These are phyloP conservation scores for Timema podura DNA, from an alignment of 2,888 invertebrate species.

Conservation along the genomic window DNA sequence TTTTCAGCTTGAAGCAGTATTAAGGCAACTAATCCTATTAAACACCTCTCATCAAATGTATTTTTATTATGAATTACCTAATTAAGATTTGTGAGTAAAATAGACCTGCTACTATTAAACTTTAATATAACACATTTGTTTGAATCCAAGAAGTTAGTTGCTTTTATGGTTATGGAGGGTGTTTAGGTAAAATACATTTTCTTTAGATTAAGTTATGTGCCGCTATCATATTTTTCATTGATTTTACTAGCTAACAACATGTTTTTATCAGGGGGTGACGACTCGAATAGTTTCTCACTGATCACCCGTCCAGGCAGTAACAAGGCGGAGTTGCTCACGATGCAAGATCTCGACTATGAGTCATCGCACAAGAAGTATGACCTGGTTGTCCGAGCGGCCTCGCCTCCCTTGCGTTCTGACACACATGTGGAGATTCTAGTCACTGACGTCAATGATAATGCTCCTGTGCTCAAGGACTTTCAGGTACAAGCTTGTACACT, in stretches of 20 bases:
- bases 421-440: constrained; percentile 84
- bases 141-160: too few species aligned
- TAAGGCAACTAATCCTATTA: too few species aligned
- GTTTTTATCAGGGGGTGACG: constrained; percentile 64
- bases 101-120: too few species aligned
- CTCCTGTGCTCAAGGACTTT: constrained; percentile 87
- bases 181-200: too few species aligned
- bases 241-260: neutral
- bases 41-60: too few species aligned
- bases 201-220: too few species aligned
- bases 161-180: too few species aligned
- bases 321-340: constrained; percentile 81
- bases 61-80: too few species aligned
- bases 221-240: neutral
- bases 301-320: constrained; percentile 78
- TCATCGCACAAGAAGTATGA: constrained; percentile 87
- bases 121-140: too few species aligned
- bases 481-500: constrained; percentile 37
- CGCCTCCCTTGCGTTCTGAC: constrained; percentile 83
- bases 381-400: constrained; percentile 83
- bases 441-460: constrained; percentile 93
- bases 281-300: constrained; percentile 79
- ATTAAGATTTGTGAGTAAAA: too few species aligned
- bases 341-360: constrained; percentile 93
- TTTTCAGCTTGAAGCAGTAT: too few species aligned